phyloP scores from a whole-genome alignment of 1,140 invertebrate genomes.

The Papilio dardanus region DNA sequence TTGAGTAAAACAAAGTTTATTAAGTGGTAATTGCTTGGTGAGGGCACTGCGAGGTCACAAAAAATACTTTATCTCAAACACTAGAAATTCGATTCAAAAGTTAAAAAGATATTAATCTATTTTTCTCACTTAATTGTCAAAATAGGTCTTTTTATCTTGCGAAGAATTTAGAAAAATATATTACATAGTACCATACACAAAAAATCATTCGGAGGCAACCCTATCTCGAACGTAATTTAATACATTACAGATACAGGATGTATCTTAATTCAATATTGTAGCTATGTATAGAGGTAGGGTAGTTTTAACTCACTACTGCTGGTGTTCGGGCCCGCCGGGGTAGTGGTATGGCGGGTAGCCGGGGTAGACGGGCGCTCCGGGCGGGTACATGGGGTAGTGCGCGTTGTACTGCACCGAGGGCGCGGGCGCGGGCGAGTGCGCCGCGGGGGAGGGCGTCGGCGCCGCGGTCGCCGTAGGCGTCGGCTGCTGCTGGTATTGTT shows the following conservation, averaged over 20 bases:
- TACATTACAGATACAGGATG: not conserved
- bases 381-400: slow-evolving; percentile 55
- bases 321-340: slow-evolving; percentile 50
- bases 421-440: slow-evolving; percentile 40
- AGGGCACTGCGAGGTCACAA: too few relatives aligned
- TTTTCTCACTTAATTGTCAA: too few relatives aligned
- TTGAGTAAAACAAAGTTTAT: not conserved
- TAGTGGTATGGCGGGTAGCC: slow-evolving; percentile 58
- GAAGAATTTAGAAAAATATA: too few relatives aligned
- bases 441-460: slow-evolving; percentile 35
- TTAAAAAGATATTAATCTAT: too few relatives aligned
- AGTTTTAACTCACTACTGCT: slow-evolving; percentile 51
- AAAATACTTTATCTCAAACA: too few relatives aligned
- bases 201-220: too few relatives aligned
- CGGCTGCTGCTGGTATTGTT: slow-evolving; percentile 40
- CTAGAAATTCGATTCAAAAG: too few relatives aligned
- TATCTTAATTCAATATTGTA: not conserved
- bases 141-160: too few relatives aligned
- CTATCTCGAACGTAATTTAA: not conserved
- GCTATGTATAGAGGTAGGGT: not conserved
- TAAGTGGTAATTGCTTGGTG: too few relatives aligned
- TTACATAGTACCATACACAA: too few relatives aligned
- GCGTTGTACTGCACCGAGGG: slow-evolving; percentile 49
- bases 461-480: slow-evolving; percentile 41
- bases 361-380: slow-evolving; percentile 56